Evolutionary conservation across 92 coral and sea anemone genomes (phyloP), one percentile per base, ranked within the genome.

Genomic region (Umimayanthus chanpuru): DNA sequence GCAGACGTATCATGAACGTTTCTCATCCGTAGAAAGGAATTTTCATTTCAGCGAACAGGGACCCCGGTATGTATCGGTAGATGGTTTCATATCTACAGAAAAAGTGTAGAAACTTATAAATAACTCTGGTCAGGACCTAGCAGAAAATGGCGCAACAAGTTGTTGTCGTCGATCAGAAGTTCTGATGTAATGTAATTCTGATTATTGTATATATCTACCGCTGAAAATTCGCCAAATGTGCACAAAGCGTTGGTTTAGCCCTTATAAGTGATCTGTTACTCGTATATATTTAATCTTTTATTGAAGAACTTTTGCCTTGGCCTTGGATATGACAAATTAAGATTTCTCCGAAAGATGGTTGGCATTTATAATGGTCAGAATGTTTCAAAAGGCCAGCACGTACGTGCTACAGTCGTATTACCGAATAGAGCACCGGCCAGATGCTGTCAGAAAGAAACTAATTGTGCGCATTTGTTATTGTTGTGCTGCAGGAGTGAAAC

Each of bases 1-100:
- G 30, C 89, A 85, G 87, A n/a, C 79, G 32, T 43, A 85, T 88
- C 87, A 84, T 88, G 93, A 85, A 74, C 50, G 85, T 50, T 21
- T 55, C 61, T 78, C 71, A 28, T 65, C 85, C 89, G 44, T 88
- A 74, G 77, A 41, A 72, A 85, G 87, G 58, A 53, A 12, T 81
- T 80, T 26, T 86, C 49, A 32, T 25, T 16, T 29, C 81, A 74
- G 30, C 68, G 67, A 79, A 82, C 18, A 61, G 80, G 55, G 67
- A 85, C 26, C 28, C 73, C 6, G 75, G 74, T 80, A 82, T 6
- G 85, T 81, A 41, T 80, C 67, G 79, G 49, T 87, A 74, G 39
- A 56, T 67, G 40, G 28, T 14, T 23, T 43, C 81, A 61, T 90
- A 49, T 80, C 23, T 83, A 29, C 15, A 70, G 78, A 71, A 16